These are phyloP conservation scores for Cacoxenus indagator DNA, from an alignment of 2,888 invertebrate species.

Conservation along the genomic window DNA sequence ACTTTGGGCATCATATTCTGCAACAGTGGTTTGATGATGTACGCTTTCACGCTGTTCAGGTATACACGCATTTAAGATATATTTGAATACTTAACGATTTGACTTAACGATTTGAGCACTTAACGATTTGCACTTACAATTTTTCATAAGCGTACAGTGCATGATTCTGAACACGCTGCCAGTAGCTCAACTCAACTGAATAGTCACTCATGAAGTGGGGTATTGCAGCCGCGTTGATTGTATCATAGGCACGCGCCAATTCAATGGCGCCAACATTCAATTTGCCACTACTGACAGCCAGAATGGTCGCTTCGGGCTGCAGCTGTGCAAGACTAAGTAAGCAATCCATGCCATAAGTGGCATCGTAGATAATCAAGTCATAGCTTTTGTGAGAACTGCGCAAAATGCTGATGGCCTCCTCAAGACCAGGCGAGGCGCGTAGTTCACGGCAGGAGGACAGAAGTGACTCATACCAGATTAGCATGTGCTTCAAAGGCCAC, in stretches of 20 bases:
- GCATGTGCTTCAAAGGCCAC: constrained; percentile 36
- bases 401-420: neutral
- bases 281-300: constrained; percentile 49
- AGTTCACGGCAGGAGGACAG: constrained; percentile 41
- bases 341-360: constrained; percentile 40
- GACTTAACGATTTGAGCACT: neutral
- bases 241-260: constrained; percentile 40
- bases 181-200: constrained; percentile 41
- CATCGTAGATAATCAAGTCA: constrained; percentile 50
- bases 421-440: neutral
- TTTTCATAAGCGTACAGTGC: constrained; percentile 35
- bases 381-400: neutral
- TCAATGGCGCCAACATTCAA: constrained; percentile 38
- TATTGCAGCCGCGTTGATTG: constrained; percentile 39
- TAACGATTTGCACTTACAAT: constrained; percentile 39
- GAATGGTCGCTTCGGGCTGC: constrained; percentile 24
- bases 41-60: constrained; percentile 25
- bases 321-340: constrained; percentile 27
- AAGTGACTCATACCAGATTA: constrained; percentile 50
- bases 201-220: constrained; percentile 44
- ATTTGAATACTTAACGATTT: neutral
- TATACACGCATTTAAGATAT: neutral
- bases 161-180: constrained; percentile 45
- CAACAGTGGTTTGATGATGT: neutral
- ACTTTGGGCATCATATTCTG: neutral